These are phyloP conservation scores for Palloptera scutellata DNA, from an alignment of 2,888 invertebrate genomes.

Conservation along the genomic window DNA sequence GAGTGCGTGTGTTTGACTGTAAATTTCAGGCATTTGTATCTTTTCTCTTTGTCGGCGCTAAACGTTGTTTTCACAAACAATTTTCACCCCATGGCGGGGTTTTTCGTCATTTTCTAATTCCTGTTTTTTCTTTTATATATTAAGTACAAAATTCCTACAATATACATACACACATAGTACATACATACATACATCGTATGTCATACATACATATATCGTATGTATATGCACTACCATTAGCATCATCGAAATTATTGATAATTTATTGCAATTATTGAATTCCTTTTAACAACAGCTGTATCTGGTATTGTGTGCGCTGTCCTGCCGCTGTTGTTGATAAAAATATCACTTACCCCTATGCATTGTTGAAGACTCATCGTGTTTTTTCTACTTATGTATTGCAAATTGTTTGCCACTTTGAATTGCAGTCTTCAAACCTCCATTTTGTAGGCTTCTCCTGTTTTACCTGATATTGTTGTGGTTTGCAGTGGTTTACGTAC, in stretches of 20 bases:
- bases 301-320: not conserved
- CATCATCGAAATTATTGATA: not conserved
- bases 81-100: not conserved
- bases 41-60: too few species aligned
- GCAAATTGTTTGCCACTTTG: too few species aligned
- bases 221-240: not conserved
- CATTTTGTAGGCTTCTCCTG: too few species aligned
- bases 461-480: too few species aligned
- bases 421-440: too few species aligned
- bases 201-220: too few species aligned
- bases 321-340: not conserved
- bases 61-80: not conserved
- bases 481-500: too few species aligned
- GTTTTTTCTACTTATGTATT: too few species aligned
- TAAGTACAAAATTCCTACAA: not conserved
- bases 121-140: not conserved
- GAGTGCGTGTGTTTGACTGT: too few species aligned
- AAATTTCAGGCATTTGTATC: too few species aligned
- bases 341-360: not conserved
- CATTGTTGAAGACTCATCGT: too few species aligned
- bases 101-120: not conserved
- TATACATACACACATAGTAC: not conserved
- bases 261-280: conserved; percentile 5
- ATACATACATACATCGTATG: not conserved
- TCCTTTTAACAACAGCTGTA: not conserved